Conservation (phyloP, 2,888 invertebrate genomes). For the Macroteleia sp. region DNA sequence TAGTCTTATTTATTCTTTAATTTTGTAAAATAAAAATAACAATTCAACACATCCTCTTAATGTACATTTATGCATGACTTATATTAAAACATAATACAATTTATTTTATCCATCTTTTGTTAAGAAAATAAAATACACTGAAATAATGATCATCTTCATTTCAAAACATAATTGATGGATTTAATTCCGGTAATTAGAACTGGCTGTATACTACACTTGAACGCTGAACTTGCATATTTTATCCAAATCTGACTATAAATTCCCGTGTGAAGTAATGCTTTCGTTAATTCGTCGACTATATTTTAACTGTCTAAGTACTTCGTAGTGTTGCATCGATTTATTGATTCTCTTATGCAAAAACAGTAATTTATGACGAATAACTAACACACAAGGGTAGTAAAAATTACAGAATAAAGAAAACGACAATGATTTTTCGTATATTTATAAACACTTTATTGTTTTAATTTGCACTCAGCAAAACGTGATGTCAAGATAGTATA, state of each 20-base stretch:
- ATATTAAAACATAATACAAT: too few species aligned
- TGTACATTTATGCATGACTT: too few species aligned
- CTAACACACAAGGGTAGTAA: too few species aligned
- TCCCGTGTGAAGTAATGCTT: slow-evolving; percentile 4
- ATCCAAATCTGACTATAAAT: slow-evolving; percentile 24
- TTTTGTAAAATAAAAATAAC: too few species aligned
- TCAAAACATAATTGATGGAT: slow-evolving; percentile 8
- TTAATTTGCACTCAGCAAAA: too few species aligned
- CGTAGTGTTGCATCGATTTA: slow-evolving; percentile 1
- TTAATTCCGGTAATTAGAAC: slow-evolving; percentile 19
- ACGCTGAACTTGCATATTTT: slow-evolving; percentile 5
- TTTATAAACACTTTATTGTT: too few species aligned
- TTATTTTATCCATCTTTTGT: too few species aligned
- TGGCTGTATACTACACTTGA: not conserved
- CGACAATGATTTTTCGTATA: too few species aligned
- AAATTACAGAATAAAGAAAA: too few species aligned
- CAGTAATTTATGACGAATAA: slow-evolving; percentile 21
- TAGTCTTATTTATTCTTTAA: too few species aligned
- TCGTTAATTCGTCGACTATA: slow-evolving; percentile 6
- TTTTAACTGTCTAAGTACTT: slow-evolving; percentile 3
- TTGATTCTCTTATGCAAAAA: slow-evolving; percentile 12
- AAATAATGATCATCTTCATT: not conserved
- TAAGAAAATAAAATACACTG: not conserved
- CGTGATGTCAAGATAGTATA: too few species aligned
- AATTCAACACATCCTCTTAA: too few species aligned